Evolutionary conservation across 2,888 invertebrate genomes (phyloP).

Genomic region (Cataglyphis cursor): DNA sequence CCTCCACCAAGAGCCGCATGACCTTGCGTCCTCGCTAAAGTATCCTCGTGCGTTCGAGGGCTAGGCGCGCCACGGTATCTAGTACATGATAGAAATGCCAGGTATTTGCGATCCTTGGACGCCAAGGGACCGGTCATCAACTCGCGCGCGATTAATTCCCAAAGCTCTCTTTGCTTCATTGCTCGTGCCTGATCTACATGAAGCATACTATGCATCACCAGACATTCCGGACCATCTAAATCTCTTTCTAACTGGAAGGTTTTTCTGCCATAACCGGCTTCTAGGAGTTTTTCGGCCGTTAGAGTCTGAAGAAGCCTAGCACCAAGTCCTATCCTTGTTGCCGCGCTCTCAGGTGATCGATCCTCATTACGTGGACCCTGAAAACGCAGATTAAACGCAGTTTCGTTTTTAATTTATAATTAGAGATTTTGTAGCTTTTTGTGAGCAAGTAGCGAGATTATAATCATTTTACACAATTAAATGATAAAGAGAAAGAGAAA

Average conservation of each 20-base stretch:
- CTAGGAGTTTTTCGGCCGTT: conserved; percentile 94
- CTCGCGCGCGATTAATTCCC: conserved; percentile 95
- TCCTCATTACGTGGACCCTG: conserved; percentile 89
- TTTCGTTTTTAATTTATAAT: not conserved
- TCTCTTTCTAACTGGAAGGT: conserved; percentile 93
- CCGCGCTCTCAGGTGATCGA: conserved; percentile 91
- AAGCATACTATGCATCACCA: conserved; percentile 92
- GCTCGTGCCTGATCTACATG: conserved; percentile 91
- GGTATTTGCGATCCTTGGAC: conserved; percentile 91
- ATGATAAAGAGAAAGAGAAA: not conserved
- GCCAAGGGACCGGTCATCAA: conserved; percentile 89
- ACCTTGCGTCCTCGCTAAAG: conserved; percentile 91
- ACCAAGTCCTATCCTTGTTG: conserved; percentile 92
- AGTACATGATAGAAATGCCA: conserved; percentile 96
- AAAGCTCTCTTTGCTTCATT: conserved; percentile 93
- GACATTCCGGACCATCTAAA: conserved; percentile 89
- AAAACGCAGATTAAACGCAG: conserved; percentile 79
- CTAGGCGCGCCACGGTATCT: conserved; percentile 91
- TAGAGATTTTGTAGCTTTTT: conserved; percentile 85
- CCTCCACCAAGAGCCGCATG: conserved; percentile 97
- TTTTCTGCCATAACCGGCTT: conserved; percentile 92
- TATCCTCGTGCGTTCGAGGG: conserved; percentile 91
- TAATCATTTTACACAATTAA: conserved; percentile 21
- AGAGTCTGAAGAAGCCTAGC: conserved; percentile 94
- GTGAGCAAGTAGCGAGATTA: not conserved